Conservation (phyloP, 1,140 invertebrate genomes). For the Apis florea region DNA sequence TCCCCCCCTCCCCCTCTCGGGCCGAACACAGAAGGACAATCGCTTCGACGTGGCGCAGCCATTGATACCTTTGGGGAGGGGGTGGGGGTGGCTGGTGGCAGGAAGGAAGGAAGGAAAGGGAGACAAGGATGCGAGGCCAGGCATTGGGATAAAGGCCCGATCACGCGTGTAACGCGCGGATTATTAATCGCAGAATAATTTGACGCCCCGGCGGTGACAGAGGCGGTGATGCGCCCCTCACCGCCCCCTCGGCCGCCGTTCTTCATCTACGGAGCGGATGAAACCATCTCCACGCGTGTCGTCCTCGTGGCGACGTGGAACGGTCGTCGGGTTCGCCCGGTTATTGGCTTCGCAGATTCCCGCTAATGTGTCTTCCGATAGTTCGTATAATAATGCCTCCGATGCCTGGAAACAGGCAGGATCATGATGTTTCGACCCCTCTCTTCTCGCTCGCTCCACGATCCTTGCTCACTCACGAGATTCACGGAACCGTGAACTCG, state of each 20-base stretch:
- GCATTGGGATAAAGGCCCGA: slow-evolving; percentile 72
- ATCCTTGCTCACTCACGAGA: slow-evolving; percentile 44
- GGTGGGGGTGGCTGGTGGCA: slow-evolving; percentile 12
- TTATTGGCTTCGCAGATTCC: slow-evolving; percentile 78
- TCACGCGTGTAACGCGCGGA: slow-evolving; percentile 79
- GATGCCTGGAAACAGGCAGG: slow-evolving; percentile 50
- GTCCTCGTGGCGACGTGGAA: slow-evolving; percentile 27
- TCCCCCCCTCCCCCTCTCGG: no score
- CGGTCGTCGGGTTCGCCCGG: slow-evolving; percentile 65
- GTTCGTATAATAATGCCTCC: slow-evolving; percentile 75
- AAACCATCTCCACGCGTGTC: slow-evolving; percentile 39
- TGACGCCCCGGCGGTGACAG: slow-evolving; percentile 67
- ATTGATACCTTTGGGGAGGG: slow-evolving; percentile 59
- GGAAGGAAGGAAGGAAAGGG: slow-evolving; percentile 62
- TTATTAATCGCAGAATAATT: slow-evolving; percentile 80
- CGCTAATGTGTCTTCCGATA: slow-evolving; percentile 79
- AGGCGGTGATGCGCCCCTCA: slow-evolving; percentile 49
- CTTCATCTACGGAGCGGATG: slow-evolving; percentile 40
- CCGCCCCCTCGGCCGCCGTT: slow-evolving; percentile 46
- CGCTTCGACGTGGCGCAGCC: slow-evolving; percentile 55
- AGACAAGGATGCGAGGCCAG: slow-evolving; percentile 46
- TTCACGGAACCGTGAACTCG: slow-evolving; percentile 70
- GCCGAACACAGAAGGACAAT: slow-evolving; percentile 64
- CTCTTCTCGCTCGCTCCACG: background rate
- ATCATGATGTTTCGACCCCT: background rate